Conservation (phyloP, 1,140 invertebrate species). For the Potamilus streckersoni region DNA sequence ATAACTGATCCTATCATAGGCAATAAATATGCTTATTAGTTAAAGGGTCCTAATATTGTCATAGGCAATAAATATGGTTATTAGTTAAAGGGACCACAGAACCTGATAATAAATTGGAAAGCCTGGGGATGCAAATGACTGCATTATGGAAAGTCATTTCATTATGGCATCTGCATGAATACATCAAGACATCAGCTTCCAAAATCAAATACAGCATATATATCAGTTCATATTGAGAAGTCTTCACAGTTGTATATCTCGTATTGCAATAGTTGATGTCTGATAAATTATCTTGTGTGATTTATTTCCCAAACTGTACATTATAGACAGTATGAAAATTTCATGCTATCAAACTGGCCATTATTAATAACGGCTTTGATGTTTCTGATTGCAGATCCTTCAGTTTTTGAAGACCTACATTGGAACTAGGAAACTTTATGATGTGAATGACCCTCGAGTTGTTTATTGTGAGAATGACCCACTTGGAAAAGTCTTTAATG, state of each 20-base stretch:
- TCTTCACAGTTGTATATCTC: not conserved
- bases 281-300: not conserved
- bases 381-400: constrained; percentile 36
- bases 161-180: too few species aligned
- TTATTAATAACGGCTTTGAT: not conserved
- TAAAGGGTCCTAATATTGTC: too few species aligned
- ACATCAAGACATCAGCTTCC: too few species aligned
- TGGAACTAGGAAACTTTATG: constrained; percentile 39
- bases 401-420: constrained; percentile 54
- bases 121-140: too few species aligned
- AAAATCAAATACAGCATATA: not conserved
- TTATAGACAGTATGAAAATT: not conserved
- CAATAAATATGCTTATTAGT: too few species aligned
- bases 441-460: constrained; percentile 38
- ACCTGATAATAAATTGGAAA: too few species aligned
- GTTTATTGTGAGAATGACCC: constrained; percentile 46
- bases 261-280: not conserved
- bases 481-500: constrained; percentile 44
- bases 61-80: too few species aligned
- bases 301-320: not conserved
- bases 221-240: not conserved
- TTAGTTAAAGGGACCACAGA: too few species aligned
- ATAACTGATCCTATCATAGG: too few species aligned
- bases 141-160: too few species aligned
- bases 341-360: not conserved